phyloP scores from a whole-genome alignment of 2,113 vertebrate species.

The Ophthalmolycus amberensis region DNA sequence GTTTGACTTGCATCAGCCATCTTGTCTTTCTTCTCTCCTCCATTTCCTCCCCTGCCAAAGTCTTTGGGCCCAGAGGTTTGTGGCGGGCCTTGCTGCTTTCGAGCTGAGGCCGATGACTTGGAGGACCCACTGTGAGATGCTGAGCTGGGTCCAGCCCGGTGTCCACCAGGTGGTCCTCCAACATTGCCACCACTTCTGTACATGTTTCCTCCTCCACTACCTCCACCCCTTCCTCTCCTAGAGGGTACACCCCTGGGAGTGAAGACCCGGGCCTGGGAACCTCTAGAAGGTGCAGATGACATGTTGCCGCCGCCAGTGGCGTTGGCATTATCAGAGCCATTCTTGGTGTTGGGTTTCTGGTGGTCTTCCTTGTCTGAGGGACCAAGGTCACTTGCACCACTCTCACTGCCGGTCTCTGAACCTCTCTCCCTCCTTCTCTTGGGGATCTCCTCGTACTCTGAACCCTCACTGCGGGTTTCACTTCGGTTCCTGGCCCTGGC shows the following conservation, averaged over 20 bases:
- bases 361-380: conserved; percentile 90
- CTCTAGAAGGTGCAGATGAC: conserved; percentile 74
- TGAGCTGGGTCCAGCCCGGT: conserved; percentile 74
- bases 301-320: conserved; percentile 39
- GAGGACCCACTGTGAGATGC: conserved; percentile 76
- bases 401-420: conserved; percentile 92
- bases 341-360: conserved; percentile 78
- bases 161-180: conserved; percentile 74
- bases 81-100: conserved; percentile 78
- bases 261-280: conserved; percentile 88
- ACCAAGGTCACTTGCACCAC: conserved; percentile 85
- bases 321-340: conserved; percentile 67
- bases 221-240: conserved; percentile 88
- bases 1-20: conserved; percentile 66
- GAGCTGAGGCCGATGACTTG: conserved; percentile 69
- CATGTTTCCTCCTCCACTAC: conserved; percentile 76
- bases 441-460: conserved; percentile 93
- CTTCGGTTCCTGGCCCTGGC: conserved; percentile 89
- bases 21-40: conserved; percentile 83
- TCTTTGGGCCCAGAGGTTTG: conserved; percentile 77
- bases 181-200: conserved; percentile 73
- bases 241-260: conserved; percentile 93
- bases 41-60: conserved; percentile 60
- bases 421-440: conserved; percentile 91
- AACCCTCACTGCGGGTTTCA: conserved; percentile 92